Percentiles rank a stretch among this genome's conserved stretches.
Conservation (phyloP, 92 coral and sea anemone genomes). For the Zoanthus sociatus region DNA sequence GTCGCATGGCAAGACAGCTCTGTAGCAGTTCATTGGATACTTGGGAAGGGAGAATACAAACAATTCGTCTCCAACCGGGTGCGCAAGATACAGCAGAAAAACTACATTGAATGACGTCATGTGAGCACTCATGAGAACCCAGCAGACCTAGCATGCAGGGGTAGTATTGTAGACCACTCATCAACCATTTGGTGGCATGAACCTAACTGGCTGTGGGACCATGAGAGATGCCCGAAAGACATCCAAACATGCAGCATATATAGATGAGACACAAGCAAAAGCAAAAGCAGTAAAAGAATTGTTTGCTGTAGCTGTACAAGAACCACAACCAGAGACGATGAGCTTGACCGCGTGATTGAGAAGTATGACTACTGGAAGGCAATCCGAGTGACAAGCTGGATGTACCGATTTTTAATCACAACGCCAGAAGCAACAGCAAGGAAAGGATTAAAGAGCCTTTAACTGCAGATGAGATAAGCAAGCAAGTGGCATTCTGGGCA, state of each 20-base stretch:
- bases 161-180: slow-evolving; percentile 58
- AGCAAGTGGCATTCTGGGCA: slow-evolving; percentile 36
- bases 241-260: slow-evolving; percentile 50
- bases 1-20: slow-evolving; percentile 47
- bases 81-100: slow-evolving; percentile 54
- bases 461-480: slow-evolving; percentile 46
- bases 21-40: neutral
- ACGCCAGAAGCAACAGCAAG: neutral
- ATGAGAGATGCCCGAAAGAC: slow-evolving; percentile 66
- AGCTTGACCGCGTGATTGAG: slow-evolving; percentile 4
- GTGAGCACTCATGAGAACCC: slow-evolving; percentile 72
- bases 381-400: slow-evolving; percentile 15
- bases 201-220: slow-evolving; percentile 73
- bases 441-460: slow-evolving; percentile 33
- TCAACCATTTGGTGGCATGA: slow-evolving; percentile 73
- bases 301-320: slow-evolving; percentile 71
- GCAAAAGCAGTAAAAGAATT: slow-evolving; percentile 65
- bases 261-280: slow-evolving; percentile 67
- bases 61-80: slow-evolving; percentile 77
- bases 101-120: slow-evolving; percentile 66
- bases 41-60: slow-evolving; percentile 67
- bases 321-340: neutral
- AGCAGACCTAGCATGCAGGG: neutral
- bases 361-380: slow-evolving; percentile 17
- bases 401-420: slow-evolving; percentile 16